phyloP scores from a whole-genome alignment of 1,140 invertebrate species.

The Helicoverpa zea region DNA sequence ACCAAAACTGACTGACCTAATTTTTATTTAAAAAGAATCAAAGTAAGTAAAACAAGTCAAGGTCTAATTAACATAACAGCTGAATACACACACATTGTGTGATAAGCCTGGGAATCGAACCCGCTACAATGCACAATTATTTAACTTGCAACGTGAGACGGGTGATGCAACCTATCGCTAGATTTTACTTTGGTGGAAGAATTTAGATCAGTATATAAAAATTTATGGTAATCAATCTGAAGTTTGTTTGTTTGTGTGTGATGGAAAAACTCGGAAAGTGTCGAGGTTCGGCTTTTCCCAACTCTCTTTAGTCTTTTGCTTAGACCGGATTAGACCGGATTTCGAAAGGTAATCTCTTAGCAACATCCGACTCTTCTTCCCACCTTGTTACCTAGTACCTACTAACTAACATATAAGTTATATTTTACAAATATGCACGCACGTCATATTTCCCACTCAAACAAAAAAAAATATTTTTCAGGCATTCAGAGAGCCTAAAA shows the following conservation, averaged over 20 bases:
- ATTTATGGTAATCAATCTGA: not conserved
- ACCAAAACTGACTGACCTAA: not conserved
- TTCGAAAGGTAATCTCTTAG: no score
- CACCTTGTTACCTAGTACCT: no score
- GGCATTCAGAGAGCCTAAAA: no score
- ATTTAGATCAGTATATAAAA: constrained; percentile 6
- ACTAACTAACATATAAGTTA: no score
- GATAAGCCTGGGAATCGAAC: constrained; percentile 73
- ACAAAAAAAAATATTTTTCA: no score
- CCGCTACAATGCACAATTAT: constrained; percentile 72
- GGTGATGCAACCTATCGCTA: constrained; percentile 36
- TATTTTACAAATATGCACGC: no score
- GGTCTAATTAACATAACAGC: constrained; percentile 58
- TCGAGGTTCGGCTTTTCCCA: no score
- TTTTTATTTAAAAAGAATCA: constrained; percentile 7
- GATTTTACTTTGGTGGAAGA: not conserved
- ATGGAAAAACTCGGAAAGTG: no score
- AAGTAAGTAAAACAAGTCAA: constrained; percentile 60
- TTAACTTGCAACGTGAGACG: constrained; percentile 48
- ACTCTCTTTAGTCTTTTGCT: no score
- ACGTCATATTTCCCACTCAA: no score
- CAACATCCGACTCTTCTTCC: no score
- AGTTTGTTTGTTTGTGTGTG: not conserved
- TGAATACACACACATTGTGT: constrained; percentile 66
- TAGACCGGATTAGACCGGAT: no score